Percentiles rank a stretch among this genome's conserved stretches.
phyloP scores from a whole-genome alignment of 2,113 vertebrate genomes.

The Pantherophis guttatus region DNA sequence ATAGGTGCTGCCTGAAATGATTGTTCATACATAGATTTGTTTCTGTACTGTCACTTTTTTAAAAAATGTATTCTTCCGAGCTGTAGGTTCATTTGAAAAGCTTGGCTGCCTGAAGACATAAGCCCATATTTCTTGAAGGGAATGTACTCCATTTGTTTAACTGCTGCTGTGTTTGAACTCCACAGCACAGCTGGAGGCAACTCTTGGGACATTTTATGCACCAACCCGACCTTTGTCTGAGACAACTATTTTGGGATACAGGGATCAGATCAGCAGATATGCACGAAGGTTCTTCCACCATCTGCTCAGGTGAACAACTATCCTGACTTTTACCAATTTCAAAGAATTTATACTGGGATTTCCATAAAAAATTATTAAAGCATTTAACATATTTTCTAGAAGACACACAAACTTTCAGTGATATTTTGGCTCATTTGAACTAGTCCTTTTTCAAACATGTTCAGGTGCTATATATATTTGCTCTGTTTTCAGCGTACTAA shows the following conservation, averaged over 20 bases:
- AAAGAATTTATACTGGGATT: slow-evolving; percentile 50
- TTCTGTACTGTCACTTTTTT: slow-evolving; percentile 71
- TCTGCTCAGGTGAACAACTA: slow-evolving; percentile 88
- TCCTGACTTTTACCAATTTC: slow-evolving; percentile 46
- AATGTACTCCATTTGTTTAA: slow-evolving; percentile 65
- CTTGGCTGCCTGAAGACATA: slow-evolving; percentile 72
- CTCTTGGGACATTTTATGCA: slow-evolving; percentile 90
- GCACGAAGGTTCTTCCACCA: slow-evolving; percentile 96
- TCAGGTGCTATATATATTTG: slow-evolving; percentile 52
- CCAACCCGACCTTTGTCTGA: slow-evolving; percentile 84
- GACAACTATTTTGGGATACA: slow-evolving; percentile 82
- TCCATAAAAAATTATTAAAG: slow-evolving; percentile 49
- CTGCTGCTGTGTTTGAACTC: slow-evolving; percentile 67
- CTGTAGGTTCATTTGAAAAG: slow-evolving; percentile 61
- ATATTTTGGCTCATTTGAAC: slow-evolving; percentile 59
- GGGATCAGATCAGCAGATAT: slow-evolving; percentile 87
- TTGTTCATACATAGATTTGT: slow-evolving; percentile 66
- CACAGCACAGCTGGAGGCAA: slow-evolving; percentile 88
- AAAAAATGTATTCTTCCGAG: slow-evolving; percentile 59
- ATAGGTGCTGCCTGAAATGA: slow-evolving; percentile 66
- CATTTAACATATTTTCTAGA: slow-evolving; percentile 42
- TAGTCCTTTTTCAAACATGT: slow-evolving; percentile 49
- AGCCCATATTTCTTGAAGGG: slow-evolving; percentile 65
- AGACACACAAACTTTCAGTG: slow-evolving; percentile 44
- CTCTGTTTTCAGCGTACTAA: slow-evolving; percentile 33